Evolutionary conservation across 1,140 invertebrate genomes (phyloP), one percentile per base, ranked within the genome.

Genomic region (Gryon sp.): DNA sequence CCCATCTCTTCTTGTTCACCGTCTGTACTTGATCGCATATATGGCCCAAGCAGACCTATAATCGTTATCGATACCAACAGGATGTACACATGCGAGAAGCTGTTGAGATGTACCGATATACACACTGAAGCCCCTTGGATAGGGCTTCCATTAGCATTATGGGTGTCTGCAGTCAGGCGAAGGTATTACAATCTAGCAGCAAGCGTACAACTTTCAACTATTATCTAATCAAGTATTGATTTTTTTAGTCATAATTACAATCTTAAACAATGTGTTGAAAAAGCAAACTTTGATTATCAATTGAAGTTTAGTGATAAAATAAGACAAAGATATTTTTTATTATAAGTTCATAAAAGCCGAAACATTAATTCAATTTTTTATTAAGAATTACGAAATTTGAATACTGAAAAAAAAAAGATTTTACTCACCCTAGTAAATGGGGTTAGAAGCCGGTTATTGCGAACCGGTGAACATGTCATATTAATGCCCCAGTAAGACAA

Each of bases 91-190:
- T 62, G 22, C 57, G 63, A 75, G 63, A 75, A 60, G 41, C 72
- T 75, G 72, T 68, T 57, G 63, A 75, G 63, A 75, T 75, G 48
- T 60, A 20, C 62, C 72, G 63, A 69, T 69, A 63, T 69, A 63
- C 50, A 63, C 63, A 45, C 48, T 32, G 57, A 53, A 76, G 63
- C 57, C 50, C 48, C 52, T 22, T 63, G 65, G 40, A 57, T 69
- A 50, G 63, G 73, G 57, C 73, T 76, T 69, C 57, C 63, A 76
- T 76, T 76, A 69, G 57, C 73, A 76, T 76, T 69, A 63, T 50
- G 57, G 57, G 59, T 76, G 57, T 63, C 57, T 43, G 26, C 52
- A 76, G 63, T 66, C 45, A 40, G 36, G 36, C 28, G 30, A 36
- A 62, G 40, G 50, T 69, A 69, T 69, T 68, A 68, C 60, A 34